Evolutionary conservation across 1,140 invertebrate species (phyloP), one percentile per base, ranked within the genome.

Genomic region (Armadillidium nasatum): DNA sequence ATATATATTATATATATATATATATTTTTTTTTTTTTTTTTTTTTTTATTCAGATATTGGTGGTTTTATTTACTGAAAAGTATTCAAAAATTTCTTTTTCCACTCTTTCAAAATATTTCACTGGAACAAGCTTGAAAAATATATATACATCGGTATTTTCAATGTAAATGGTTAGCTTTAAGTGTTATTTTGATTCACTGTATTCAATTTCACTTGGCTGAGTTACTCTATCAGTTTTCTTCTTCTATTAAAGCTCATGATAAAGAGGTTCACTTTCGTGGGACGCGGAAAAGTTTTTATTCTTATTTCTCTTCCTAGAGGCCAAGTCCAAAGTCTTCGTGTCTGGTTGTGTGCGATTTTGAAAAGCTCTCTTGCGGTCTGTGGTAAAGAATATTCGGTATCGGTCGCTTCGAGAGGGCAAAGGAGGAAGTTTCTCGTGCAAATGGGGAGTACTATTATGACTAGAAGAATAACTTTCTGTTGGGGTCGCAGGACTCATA

Each of bases 371-470:
- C 44, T 74, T 74, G 23, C 77, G 74, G 45, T 78, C 77, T 15
- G 77, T 78, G 33, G 70, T 78, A 68, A 78, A 78, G 72, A 75
- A 78, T 33, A 78, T 78, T 21, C 77, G 71, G 71, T 78, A 78
- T 19, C 77, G 77, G 71, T 78, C 77, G 71, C 77, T 78, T 46
- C 77, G 74, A 21, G 77, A 78, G 60, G 77, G 77, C 19, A 78
- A 66, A 15, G 77, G 77, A 23, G 77, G 77, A 44, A 78, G 45
- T 11, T 71, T 74, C 7, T 74, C 33, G 19, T 78, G 74, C 15
- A 71, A 60, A 10, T 71, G 71, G 13, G 77, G 75, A 10, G 77
- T 73, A 23, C 73, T 21, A 44, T 75, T 71, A 6, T 73, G 69
- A n/a, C 73, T 71, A 46, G 60, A 73, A 13, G 77, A 73, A n/a